These are phyloP conservation scores for Diprion similis DNA, from an alignment of 1,140 invertebrate genomes.

Conservation along the genomic window DNA sequence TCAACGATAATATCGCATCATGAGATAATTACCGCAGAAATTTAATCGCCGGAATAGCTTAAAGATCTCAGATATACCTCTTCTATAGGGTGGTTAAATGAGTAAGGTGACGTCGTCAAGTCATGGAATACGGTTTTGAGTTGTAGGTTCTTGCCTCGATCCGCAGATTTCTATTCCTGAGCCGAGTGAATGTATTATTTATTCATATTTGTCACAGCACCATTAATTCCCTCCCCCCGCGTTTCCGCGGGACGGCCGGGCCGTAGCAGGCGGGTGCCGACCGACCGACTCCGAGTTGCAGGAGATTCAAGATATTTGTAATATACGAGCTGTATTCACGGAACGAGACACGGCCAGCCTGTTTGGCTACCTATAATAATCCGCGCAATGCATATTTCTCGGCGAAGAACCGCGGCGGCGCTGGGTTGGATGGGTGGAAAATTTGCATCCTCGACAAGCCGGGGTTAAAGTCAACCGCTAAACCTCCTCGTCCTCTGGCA, in stretches of 20 bases:
- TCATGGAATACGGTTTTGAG: constrained; percentile 12
- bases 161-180: constrained; percentile 31
- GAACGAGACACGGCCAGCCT: constrained; percentile 19
- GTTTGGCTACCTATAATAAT: constrained; percentile 44
- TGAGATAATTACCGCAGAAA: too few species aligned
- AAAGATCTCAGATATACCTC: too few species aligned
- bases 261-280: too few species aligned
- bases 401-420: constrained; percentile 34
- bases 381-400: constrained; percentile 24
- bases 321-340: constrained; percentile 28
- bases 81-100: constrained; percentile 12
- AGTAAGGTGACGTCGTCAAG: constrained; percentile 13
- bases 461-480: background rate
- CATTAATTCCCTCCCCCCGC: too few species aligned
- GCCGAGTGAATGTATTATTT: constrained; percentile 32
- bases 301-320: constrained; percentile 27
- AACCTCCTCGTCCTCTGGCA: background rate
- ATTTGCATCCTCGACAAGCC: too few species aligned
- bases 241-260: too few species aligned
- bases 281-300: too few species aligned
- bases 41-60: too few species aligned
- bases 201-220: constrained; percentile 40
- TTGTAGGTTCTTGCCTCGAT: background rate
- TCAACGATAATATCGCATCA: too few species aligned
- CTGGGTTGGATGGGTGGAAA: too few species aligned